Conservation (phyloP, 2,888 invertebrate species). For the Phaedon cochleariae region DNA sequence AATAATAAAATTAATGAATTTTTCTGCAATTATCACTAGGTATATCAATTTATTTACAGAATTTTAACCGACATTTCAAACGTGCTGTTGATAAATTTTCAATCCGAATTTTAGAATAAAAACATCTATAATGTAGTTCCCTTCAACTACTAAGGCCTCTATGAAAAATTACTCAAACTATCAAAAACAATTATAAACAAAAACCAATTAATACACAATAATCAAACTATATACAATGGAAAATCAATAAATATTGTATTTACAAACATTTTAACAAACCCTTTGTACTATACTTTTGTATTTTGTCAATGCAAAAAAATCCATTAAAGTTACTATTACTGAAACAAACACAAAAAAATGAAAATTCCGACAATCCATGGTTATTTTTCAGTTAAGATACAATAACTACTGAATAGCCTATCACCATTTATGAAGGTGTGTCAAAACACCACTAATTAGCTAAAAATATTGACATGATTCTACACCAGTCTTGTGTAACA, state of each 20-base stretch:
- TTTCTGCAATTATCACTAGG: constrained; percentile 33
- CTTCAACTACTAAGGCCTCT: constrained; percentile 41
- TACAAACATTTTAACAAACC: constrained; percentile 39
- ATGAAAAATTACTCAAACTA: constrained; percentile 30
- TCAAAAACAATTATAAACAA: constrained; percentile 21
- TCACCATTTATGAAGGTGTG: constrained; percentile 58
- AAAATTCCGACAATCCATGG: constrained; percentile 54
- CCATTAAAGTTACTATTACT: constrained; percentile 26
- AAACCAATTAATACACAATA: constrained; percentile 19
- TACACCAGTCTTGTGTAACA: constrained; percentile 63
- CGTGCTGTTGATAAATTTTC: constrained; percentile 24
- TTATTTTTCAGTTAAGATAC: constrained; percentile 51
- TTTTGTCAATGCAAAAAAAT: constrained; percentile 29
- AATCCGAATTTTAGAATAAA: constrained; percentile 19
- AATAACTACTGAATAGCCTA: constrained; percentile 57
- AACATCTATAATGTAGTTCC: constrained; percentile 20
- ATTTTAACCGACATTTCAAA: constrained; percentile 29
- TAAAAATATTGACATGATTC: constrained; percentile 61
- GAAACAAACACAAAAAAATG: constrained; percentile 29
- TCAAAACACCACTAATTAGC: constrained; percentile 52
- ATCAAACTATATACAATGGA: constrained; percentile 40
- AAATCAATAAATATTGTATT: constrained; percentile 40
- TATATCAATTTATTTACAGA: constrained; percentile 23
- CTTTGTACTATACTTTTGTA: constrained; percentile 42
- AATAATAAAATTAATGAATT: constrained; percentile 40